These are phyloP conservation scores for Nannobrachium achirus DNA, from an alignment of 2,113 vertebrate species.

Conservation along the genomic window DNA sequence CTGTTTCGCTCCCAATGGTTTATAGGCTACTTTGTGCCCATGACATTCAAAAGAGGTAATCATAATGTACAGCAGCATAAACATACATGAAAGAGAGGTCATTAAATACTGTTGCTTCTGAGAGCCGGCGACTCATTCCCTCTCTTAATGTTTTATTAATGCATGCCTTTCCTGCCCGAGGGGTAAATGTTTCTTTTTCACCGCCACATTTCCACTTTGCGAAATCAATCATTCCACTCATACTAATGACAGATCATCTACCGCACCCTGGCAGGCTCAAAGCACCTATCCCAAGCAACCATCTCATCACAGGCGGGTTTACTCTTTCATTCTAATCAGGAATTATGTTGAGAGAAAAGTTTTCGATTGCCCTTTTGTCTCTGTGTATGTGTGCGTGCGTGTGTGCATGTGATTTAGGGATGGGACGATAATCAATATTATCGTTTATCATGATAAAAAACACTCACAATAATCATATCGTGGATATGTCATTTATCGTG, in stretches of 20 bases:
- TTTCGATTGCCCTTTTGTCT: background rate
- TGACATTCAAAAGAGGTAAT: constrained; percentile 4
- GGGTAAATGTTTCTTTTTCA: constrained; percentile 68
- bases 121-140: constrained; percentile 57
- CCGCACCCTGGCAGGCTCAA: constrained; percentile 29
- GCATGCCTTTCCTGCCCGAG: constrained; percentile 56
- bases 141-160: constrained; percentile 80
- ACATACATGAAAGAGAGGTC: constrained; percentile 32
- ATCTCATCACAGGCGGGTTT: constrained; percentile 6
- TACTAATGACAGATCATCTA: constrained; percentile 67
- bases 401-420: too few relatives aligned
- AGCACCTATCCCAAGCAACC: constrained; percentile 14
- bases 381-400: too few relatives aligned
- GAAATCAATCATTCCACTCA: constrained; percentile 70
- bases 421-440: too few relatives aligned
- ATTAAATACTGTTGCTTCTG: constrained; percentile 52
- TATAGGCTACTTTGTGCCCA: background rate
- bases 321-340: constrained; percentile 44
- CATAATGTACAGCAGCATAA: constrained; percentile 42
- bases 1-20: constrained; percentile 9
- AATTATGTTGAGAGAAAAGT: constrained; percentile 27
- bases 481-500: too few relatives aligned
- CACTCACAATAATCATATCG: too few relatives aligned
- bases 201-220: constrained; percentile 53
- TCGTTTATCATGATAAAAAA: too few relatives aligned